Evolutionary conservation across 2,113 vertebrate genomes (phyloP).

Genomic region (Cyprinodon tularosa): DNA sequence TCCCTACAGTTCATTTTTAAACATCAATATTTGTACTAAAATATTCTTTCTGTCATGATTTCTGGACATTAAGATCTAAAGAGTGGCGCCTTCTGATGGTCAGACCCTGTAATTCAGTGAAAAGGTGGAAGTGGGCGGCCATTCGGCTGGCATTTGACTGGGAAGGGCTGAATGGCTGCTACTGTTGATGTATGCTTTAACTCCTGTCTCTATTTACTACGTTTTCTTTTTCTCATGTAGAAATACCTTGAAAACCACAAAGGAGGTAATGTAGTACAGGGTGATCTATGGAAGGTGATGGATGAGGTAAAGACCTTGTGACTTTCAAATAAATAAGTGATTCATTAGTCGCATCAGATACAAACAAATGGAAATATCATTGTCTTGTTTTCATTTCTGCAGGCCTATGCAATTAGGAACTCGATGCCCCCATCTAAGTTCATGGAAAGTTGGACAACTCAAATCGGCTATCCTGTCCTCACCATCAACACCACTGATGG

Average conservation of each 20-base stretch:
- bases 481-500: constrained; percentile 81
- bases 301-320: constrained; percentile 58
- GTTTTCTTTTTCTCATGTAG: constrained; percentile 51
- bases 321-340: not conserved
- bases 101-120: too few species aligned
- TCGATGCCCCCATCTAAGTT: constrained; percentile 44
- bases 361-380: not conserved
- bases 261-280: constrained; percentile 42
- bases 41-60: too few species aligned
- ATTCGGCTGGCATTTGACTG: too few species aligned
- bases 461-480: constrained; percentile 89
- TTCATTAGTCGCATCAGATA: not conserved
- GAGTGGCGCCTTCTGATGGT: too few species aligned
- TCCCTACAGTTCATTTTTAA: too few species aligned
- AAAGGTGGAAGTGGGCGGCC: too few species aligned
- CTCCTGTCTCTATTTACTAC: not conserved
- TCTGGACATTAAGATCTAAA: too few species aligned
- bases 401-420: constrained; percentile 45
- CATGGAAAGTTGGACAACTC: constrained; percentile 88
- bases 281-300: constrained; percentile 73
- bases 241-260: constrained; percentile 59
- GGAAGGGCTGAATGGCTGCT: too few species aligned
- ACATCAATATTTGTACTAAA: too few species aligned
- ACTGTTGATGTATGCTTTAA: too few species aligned
- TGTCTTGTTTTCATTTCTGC: not conserved